A percentile compares a stretch with the other conserved stretches of the same genome.
Evolutionary conservation across 2,113 vertebrate genomes (phyloP).

Genomic region (Ptilorrhoa leucosticta): DNA sequence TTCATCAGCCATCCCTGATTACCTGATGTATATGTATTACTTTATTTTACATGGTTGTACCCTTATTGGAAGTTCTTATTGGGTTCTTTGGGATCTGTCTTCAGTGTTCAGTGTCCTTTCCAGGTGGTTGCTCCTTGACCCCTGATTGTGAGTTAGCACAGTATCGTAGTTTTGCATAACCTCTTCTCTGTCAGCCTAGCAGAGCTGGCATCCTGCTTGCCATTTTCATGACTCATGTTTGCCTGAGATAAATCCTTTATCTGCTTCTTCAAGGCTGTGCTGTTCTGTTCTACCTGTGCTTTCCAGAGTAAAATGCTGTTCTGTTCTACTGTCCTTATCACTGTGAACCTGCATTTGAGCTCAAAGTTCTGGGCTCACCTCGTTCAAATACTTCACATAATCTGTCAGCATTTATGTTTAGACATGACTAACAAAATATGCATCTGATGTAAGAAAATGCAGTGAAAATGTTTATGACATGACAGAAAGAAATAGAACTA

Average conservation of each 20-base stretch:
- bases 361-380: background rate
- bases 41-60: background rate
- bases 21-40: background rate
- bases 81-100: background rate
- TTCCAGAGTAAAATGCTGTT: background rate
- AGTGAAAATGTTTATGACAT: background rate
- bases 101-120: background rate
- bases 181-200: background rate
- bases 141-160: background rate
- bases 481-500: background rate
- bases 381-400: background rate
- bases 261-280: background rate
- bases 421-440: background rate
- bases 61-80: background rate
- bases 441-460: background rate
- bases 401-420: background rate
- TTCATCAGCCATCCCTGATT: background rate
- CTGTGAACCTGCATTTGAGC: background rate
- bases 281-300: background rate
- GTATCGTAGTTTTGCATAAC: background rate
- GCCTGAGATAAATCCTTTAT: background rate
- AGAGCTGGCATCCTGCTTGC: background rate
- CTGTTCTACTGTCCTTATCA: background rate
- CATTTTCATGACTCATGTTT: background rate
- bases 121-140: background rate